Conservation (phyloP, 2,888 invertebrate species). For the Lingula anatina region DNA sequence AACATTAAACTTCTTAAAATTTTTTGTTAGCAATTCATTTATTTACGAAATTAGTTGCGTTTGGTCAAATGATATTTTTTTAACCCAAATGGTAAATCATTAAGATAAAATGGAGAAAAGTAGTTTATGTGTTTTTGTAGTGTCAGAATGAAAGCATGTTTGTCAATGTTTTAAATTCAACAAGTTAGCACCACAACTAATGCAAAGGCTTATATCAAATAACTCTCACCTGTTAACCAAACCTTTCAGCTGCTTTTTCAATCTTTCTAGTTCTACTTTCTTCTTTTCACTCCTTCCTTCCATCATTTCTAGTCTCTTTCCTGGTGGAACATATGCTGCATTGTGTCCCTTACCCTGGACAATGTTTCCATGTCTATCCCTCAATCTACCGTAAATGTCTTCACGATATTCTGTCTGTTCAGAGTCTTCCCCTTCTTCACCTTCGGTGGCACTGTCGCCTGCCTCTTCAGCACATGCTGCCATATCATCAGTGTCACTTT, state of each 20-base stretch:
- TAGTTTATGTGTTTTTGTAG: no score
- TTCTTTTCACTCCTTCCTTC: conserved; percentile 44
- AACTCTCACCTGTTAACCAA: conserved; percentile 64
- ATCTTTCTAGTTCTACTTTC: conserved; percentile 59
- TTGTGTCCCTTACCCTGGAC: conserved; percentile 48
- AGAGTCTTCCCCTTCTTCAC: background rate
- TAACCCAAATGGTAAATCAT: no score
- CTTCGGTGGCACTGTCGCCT: conserved; percentile 4
- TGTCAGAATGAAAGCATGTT: no score
- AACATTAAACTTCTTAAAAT: no score
- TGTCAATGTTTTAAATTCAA: no score
- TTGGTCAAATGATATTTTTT: no score
- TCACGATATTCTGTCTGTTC: conserved; percentile 46
- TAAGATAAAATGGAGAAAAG: no score
- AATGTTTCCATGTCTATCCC: conserved; percentile 75
- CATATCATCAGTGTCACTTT: no score
- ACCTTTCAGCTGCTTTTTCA: conserved; percentile 82
- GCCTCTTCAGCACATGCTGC: conserved; percentile 3
- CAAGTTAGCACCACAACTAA: no score
- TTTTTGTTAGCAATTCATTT: no score
- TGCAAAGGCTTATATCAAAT: no score
- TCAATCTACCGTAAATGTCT: conserved; percentile 87
- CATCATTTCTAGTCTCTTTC: conserved; percentile 62
- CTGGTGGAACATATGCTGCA: conserved; percentile 78
- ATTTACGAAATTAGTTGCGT: no score